These are phyloP conservation scores for Laupala kohalensis DNA, from an alignment of 1,140 invertebrate genomes.

Conservation along the genomic window DNA sequence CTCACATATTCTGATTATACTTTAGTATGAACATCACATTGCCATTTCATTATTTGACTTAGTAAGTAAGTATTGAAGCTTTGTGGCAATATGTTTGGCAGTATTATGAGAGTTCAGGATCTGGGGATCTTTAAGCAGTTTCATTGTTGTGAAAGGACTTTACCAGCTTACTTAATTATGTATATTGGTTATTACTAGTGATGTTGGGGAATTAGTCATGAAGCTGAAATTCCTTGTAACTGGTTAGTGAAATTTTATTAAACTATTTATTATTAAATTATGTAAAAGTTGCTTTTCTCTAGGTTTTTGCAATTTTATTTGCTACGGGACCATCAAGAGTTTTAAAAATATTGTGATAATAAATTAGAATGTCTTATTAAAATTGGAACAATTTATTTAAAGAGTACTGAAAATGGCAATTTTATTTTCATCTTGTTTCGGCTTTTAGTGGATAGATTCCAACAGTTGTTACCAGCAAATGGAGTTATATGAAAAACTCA, in stretches of 20 bases:
- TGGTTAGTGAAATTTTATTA: background rate
- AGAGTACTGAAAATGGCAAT: background rate
- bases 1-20: no score
- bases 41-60: no score
- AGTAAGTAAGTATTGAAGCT: background rate
- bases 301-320: background rate
- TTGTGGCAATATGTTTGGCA: background rate
- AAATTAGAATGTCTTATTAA: background rate
- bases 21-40: no score
- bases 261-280: background rate
- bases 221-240: background rate
- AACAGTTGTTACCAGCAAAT: background rate
- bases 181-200: background rate
- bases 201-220: background rate
- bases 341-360: background rate
- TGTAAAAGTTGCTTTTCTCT: background rate
- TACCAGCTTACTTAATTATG: background rate
- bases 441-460: background rate
- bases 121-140: background rate
- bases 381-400: background rate
- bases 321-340: background rate
- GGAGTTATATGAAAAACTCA: background rate
- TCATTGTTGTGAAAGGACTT: background rate
- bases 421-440: background rate
- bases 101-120: background rate